Conservation (phyloP, 53 echinoderm and acorn worm species). For the Temnopleurus reevesii region DNA sequence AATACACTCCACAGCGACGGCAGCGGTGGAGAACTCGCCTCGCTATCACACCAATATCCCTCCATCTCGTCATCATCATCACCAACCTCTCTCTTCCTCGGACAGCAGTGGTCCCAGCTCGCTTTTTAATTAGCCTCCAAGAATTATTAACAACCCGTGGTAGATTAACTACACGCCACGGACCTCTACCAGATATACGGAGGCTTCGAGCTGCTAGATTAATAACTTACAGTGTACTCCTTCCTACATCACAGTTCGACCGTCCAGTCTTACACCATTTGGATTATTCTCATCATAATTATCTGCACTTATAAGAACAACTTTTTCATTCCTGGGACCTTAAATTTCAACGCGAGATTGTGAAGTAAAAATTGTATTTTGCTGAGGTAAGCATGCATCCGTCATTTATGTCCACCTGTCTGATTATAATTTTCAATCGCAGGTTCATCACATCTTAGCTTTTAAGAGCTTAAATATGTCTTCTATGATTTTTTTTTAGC, state of each 20-base stretch:
- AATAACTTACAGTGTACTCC: constrained; percentile 10
- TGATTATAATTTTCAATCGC: background rate
- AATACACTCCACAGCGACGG: constrained; percentile 15
- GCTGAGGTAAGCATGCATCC: background rate
- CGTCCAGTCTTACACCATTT: background rate
- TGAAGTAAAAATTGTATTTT: background rate
- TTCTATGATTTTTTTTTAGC: background rate
- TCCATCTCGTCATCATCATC: background rate
- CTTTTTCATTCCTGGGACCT: background rate
- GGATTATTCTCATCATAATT: background rate
- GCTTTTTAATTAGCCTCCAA: constrained; percentile 11
- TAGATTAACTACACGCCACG: background rate
- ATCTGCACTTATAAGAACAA: background rate
- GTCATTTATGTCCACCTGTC: background rate
- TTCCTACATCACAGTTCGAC: no score
- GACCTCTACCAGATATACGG: background rate
- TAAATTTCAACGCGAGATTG: background rate
- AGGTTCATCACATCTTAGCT: background rate
- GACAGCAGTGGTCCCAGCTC: background rate
- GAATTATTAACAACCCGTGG: constrained; percentile 10
- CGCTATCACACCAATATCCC: background rate
- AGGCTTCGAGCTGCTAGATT: background rate
- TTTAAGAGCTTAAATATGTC: background rate
- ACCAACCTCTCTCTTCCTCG: background rate
- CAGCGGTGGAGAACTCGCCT: no score